Evolutionary conservation across 2,888 invertebrate genomes (phyloP).

Genomic region (Stenchaetothrips biformis): DNA sequence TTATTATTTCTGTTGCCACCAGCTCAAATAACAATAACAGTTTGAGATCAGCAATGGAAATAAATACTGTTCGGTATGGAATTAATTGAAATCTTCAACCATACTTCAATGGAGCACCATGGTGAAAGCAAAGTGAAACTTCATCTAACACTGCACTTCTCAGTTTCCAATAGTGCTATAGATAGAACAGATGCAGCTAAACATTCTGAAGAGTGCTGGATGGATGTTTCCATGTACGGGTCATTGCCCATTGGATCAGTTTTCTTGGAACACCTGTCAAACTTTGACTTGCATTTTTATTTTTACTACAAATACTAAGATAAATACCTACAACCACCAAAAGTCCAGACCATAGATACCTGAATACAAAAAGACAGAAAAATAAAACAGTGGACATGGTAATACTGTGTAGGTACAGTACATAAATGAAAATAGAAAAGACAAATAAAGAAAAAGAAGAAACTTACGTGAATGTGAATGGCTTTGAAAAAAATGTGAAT

Average conservation of each 20-base stretch:
- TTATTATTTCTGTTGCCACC: no score
- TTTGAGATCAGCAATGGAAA: no score
- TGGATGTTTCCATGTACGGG: not conserved
- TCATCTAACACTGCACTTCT: no score
- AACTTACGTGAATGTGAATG: slow-evolving; percentile 86
- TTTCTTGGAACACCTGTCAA: not conserved
- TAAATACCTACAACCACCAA: slow-evolving; percentile 88
- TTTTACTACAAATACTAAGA: slow-evolving; percentile 86
- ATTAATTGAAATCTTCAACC: no score
- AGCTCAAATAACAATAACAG: no score
- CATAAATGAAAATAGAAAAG: not conserved
- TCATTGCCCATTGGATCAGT: not conserved
- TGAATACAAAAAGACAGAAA: slow-evolving; percentile 52
- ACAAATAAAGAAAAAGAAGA: not conserved
- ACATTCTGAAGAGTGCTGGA: not conserved
- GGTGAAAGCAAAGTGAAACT: no score
- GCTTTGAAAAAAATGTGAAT: slow-evolving; percentile 89
- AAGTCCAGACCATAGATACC: slow-evolving; percentile 85
- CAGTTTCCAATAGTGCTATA: no score
- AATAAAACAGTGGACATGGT: slow-evolving; percentile 33
- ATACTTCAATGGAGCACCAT: no score
- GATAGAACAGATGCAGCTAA: not conserved
- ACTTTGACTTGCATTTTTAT: slow-evolving; percentile 48
- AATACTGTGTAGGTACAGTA: slow-evolving; percentile 28
- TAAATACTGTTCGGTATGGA: no score